Evolutionary conservation across 2,888 invertebrate species (phyloP), one percentile per base, ranked within the genome.

Genomic region (Beris chalybata): DNA sequence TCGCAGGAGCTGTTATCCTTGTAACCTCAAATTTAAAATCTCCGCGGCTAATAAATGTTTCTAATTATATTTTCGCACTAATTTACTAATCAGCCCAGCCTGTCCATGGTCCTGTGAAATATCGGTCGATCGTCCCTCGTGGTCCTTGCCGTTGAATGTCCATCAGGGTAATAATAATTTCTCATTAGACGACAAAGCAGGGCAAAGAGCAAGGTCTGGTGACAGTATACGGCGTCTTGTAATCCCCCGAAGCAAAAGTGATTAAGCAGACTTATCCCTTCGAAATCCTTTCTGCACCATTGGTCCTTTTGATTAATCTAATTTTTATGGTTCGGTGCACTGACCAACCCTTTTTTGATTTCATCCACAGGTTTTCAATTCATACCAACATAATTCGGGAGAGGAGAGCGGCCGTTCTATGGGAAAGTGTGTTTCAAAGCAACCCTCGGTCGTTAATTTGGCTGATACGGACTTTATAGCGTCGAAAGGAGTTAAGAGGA

Each of bases 371-470:
- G 31, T 52, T 52, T 65, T 52, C 53, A 43, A 65, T 65, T 56
- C 65, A 52, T 57, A 45, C 43, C 57, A 38, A 30, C 32, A 44
- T 57, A 57, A 65, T 65, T 57, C 7, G 29, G 47, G 38, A 50
- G 52, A n/a, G 48, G 50, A 65, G 57, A 67, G 65, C 57, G 63
- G 59, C 69, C 61, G 70, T 69, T 73, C 77, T 76, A 81, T 81
- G 81, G 81, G 80, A 75, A 80, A 80, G 78, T 81, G 81, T 75
- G 76, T 80, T 67, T 81, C 81, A 56, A 78, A 80, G 71, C 79
- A 80, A 74, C 73, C 78, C 61, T 74, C 77, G 71, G 71, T 73
- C 69, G 74, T 78, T 72, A 78, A 78, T 74, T 76, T 78, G 73
- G 75, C 79, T 55, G 64, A 56, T 30, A 64, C 45, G 32, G 64